A percentile compares a stretch with the other conserved stretches of the same genome.
These are phyloP conservation scores for Micrasema minimum DNA, from an alignment of 1,140 invertebrate genomes.

Conservation along the genomic window DNA sequence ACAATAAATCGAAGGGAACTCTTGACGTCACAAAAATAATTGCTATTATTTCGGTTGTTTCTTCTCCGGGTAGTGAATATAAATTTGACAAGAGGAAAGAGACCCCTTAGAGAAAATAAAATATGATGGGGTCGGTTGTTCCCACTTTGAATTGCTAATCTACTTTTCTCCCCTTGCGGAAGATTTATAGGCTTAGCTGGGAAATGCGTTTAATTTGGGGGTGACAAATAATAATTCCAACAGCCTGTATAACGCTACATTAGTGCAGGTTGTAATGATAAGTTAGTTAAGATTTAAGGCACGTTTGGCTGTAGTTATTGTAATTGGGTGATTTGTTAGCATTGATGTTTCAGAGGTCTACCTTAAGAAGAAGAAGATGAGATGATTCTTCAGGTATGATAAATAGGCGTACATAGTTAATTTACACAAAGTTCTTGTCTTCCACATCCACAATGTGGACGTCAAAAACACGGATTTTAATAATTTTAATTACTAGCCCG, in stretches of 20 bases:
- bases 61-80: conserved; percentile 23
- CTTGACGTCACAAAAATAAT: conserved; percentile 21
- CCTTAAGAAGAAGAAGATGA: too few species aligned
- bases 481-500: too few species aligned
- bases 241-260: too few species aligned
- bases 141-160: conserved; percentile 31
- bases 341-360: too few species aligned
- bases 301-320: too few species aligned
- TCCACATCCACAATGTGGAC: too few species aligned
- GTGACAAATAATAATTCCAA: conserved; percentile 1
- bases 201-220: conserved; percentile 3
- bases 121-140: conserved; percentile 19
- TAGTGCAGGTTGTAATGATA: neutral
- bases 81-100: conserved; percentile 21
- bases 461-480: too few species aligned
- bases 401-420: too few species aligned
- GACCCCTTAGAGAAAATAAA: conserved; percentile 11
- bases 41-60: conserved; percentile 32
- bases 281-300: too few species aligned
- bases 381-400: too few species aligned
- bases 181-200: conserved; percentile 13
- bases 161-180: neutral
- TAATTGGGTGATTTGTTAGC: too few species aligned
- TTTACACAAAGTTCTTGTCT: too few species aligned
- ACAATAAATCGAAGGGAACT: conserved; percentile 4